These are phyloP conservation scores for Myotis vivesi DNA, from an alignment of 2,797 vertebrate species.

Conservation along the genomic window DNA sequence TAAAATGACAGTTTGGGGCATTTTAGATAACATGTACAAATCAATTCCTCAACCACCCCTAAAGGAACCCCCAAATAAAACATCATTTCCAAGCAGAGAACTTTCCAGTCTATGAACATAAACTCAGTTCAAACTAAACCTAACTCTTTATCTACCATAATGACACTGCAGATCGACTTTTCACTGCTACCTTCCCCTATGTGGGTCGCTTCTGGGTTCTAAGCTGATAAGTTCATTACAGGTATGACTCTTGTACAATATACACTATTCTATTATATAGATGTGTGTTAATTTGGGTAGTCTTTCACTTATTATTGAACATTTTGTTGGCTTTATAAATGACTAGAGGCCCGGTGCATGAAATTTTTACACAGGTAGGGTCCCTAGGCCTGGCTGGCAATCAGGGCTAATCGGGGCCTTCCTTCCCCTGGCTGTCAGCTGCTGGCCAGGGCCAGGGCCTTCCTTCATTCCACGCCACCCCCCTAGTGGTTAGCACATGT, in stretches of 20 bases:
- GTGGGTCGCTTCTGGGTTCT: too few relatives aligned
- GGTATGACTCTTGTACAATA: background rate
- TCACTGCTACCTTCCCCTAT: too few relatives aligned
- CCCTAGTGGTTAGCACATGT: too few relatives aligned
- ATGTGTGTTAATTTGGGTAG: background rate
- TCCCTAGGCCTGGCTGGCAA: too few relatives aligned
- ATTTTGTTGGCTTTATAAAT: background rate
- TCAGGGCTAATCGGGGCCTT: too few relatives aligned
- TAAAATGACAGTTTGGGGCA: background rate
- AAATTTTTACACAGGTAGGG: too few relatives aligned
- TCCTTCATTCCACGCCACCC: too few relatives aligned
- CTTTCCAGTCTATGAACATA: background rate
- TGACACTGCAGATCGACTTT: too few relatives aligned
- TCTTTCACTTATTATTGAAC: background rate
- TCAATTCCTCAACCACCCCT: background rate
- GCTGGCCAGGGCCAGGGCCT: too few relatives aligned
- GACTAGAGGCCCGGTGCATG: too few relatives aligned
- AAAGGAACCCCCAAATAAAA: background rate
- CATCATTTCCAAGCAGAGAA: background rate
- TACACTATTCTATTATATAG: background rate
- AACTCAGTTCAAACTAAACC: background rate
- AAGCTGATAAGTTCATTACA: background rate
- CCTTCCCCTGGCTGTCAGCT: too few relatives aligned
- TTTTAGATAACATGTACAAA: background rate
- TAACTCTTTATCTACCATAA: background rate